Conservation (phyloP, 2,797 vertebrate genomes). For the Halcyon smyrnensis region DNA sequence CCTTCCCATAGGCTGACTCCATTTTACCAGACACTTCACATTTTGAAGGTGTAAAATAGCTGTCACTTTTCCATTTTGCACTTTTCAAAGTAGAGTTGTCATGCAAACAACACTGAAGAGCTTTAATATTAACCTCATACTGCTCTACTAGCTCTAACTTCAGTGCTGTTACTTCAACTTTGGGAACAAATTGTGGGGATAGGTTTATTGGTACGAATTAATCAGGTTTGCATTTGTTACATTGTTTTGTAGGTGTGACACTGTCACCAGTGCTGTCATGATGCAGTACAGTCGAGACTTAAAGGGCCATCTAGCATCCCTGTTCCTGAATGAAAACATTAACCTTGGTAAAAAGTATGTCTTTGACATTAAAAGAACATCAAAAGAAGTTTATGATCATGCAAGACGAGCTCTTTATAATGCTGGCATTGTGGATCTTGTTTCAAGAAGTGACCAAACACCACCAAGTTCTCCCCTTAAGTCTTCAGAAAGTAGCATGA, state of each 20-base stretch:
- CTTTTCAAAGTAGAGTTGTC: neutral
- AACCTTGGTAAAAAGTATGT: constrained; percentile 98
- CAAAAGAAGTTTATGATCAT: constrained; percentile 97
- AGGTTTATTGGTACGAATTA: neutral
- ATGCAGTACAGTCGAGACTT: constrained; percentile 99
- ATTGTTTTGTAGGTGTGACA: constrained; percentile 87
- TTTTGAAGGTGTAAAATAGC: neutral
- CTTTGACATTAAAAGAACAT: constrained; percentile 96
- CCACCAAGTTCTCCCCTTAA: constrained; percentile 78
- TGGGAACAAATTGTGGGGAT: neutral
- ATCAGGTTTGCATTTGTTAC: neutral
- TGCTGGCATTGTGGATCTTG: constrained; percentile 90
- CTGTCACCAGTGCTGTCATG: constrained; percentile 96
- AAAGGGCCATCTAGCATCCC: constrained; percentile 95
- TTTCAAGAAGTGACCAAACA: constrained; percentile 80
- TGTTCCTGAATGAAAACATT: constrained; percentile 98
- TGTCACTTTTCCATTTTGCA: neutral
- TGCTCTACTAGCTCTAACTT: neutral
- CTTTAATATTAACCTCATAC: neutral
- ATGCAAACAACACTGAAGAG: neutral
- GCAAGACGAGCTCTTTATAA: constrained; percentile 94
- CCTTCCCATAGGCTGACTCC: neutral
- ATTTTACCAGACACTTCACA: neutral
- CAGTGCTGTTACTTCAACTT: neutral
- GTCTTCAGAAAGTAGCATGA: constrained; percentile 80